Conservation (phyloP, 2,888 invertebrate species). For the Rotaria socialis region DNA sequence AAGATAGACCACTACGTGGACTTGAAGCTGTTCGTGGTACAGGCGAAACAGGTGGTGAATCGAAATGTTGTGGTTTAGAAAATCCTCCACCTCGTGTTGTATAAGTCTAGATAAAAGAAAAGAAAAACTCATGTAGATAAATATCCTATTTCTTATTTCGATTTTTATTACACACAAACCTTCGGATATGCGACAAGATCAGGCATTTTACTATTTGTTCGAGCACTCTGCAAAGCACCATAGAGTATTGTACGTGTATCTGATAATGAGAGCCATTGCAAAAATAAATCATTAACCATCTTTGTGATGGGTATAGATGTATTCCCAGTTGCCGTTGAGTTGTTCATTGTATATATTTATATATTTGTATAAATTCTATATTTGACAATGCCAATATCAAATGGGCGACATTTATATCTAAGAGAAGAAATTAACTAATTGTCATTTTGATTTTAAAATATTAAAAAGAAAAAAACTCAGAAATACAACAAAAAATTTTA, state of each 20-base stretch:
- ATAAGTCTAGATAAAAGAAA: background rate
- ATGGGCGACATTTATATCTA: background rate
- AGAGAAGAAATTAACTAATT: background rate
- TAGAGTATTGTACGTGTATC: slow-evolving; percentile 7
- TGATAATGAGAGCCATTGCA: slow-evolving; percentile 28
- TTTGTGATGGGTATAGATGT: slow-evolving; percentile 26
- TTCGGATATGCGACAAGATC: background rate
- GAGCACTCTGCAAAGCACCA: slow-evolving; percentile 12
- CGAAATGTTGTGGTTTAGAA: slow-evolving; percentile 16
- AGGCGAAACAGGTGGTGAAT: slow-evolving; percentile 28
- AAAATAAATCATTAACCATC: slow-evolving; percentile 36
- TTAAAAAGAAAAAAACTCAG: background rate
- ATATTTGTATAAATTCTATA: background rate
- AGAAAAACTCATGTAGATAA: background rate
- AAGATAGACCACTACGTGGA: slow-evolving; percentile 19
- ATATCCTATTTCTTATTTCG: too few relatives aligned
- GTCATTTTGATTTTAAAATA: background rate
- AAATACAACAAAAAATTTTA: background rate
- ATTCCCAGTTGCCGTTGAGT: background rate
- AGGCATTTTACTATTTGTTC: slow-evolving; percentile 12
- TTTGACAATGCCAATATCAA: background rate
- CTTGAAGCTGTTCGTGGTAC: slow-evolving; percentile 25
- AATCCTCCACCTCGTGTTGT: slow-evolving; percentile 9
- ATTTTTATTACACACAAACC: background rate
- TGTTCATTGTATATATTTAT: background rate